Evolutionary conservation across 2,113 vertebrate species (phyloP), one percentile per base, ranked within the genome.

Genomic region (Heterocephalus glaber): DNA sequence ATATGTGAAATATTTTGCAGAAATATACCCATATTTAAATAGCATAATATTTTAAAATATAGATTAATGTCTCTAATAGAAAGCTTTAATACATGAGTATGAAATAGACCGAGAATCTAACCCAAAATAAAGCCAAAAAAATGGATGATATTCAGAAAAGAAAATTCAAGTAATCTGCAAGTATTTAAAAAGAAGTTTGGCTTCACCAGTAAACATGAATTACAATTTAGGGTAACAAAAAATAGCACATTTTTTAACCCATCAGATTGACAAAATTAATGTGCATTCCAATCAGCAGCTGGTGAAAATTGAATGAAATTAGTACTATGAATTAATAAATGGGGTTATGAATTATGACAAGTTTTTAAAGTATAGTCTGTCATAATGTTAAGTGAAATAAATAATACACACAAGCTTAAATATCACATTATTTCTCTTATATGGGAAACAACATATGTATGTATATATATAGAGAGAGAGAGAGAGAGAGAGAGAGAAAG

Each of bases 1-100:
- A 44, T 6, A 35, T 61, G 52, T 54, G 58, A 86, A 86, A 14
- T 61, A 9, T 70, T 94, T 87, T 44, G 22, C 10, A 38, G 56
- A 87, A 81, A 60, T 60, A 52, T 0, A 70, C 5, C 19, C 28
- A 3, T 84, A 68, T 76, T 76, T n/a, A 81, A 83, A 10, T 87
- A 49, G 47, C 41, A 52, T 63, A 33, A 74, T 66, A 35, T 93
- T 80, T 92, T 89, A 49, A 92, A 94, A 81, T 80, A 63, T 70
- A 93, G 79, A 81, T 63, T 83, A 74, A 86, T 95, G n/a, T 35
- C 24, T 0, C n/a, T 87, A 56, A 76, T 58, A 72, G 60, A 74
- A 90, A 90, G 7, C 63, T 86, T 79, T 28, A 61, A 33, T 4
- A 74, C 83, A 74, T 68, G 56, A 83, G 61, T 83, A 56, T 68